phyloP scores from a whole-genome alignment of 2,888 invertebrate species.

The Philereme transversata region DNA sequence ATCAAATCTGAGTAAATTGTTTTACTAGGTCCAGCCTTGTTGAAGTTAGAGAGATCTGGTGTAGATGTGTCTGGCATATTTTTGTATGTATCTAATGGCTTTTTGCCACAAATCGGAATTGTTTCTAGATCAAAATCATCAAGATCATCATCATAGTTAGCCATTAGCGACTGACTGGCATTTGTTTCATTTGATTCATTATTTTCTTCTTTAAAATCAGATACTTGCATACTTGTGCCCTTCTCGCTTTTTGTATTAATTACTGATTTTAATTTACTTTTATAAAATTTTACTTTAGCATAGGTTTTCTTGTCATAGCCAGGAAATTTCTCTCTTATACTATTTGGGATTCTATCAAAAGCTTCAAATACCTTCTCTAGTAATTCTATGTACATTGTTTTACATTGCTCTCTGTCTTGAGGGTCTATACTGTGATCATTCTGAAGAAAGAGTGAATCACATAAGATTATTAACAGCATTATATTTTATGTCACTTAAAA shows the following conservation, averaged over 20 bases:
- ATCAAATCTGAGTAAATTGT: conserved; percentile 57
- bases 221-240: conserved; percentile 35
- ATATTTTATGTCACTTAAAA: no score
- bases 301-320: conserved; percentile 84
- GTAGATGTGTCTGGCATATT: conserved; percentile 53
- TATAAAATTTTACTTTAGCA: conserved; percentile 81
- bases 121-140: conserved; percentile 56
- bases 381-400: conserved; percentile 83
- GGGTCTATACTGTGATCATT: conserved; percentile 37
- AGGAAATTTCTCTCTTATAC: conserved; percentile 84
- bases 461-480: no score
- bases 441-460: conserved; percentile 39
- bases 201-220: conserved; percentile 34
- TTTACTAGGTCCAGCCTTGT: conserved; percentile 51
- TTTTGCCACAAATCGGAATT: conserved; percentile 45
- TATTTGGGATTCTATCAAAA: conserved; percentile 86
- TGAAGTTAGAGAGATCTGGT: conserved; percentile 52
- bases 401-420: conserved; percentile 62
- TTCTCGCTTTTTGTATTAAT: conserved; percentile 66
- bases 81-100: conserved; percentile 14
- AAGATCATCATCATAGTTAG: conserved; percentile 50
- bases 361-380: conserved; percentile 86
- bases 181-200: conserved; percentile 30
- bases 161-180: conserved; percentile 47
- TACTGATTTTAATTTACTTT: conserved; percentile 81